A percentile compares a stretch with the other conserved stretches of the same genome.
Evolutionary conservation across 2,113 vertebrate species (phyloP).

Genomic region (Eretmochelys imbricata): DNA sequence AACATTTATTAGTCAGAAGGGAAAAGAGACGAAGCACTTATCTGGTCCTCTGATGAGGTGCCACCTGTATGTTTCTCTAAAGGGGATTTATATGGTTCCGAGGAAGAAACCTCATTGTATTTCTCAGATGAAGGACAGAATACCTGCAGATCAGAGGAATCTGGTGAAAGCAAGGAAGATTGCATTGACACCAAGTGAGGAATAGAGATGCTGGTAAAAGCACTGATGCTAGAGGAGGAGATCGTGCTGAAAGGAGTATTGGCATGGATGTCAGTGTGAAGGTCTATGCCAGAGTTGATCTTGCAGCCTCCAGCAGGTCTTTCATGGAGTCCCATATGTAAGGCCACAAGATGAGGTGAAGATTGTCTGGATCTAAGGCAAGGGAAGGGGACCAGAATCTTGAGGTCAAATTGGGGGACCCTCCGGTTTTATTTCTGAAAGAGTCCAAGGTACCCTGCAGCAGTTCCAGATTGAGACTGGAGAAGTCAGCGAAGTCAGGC

Average conservation of each 20-base stretch:
- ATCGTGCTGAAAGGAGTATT: neutral
- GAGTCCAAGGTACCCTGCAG: neutral
- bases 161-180: too few species aligned
- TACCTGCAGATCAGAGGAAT: neutral
- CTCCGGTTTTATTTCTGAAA: neutral
- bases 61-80: neutral
- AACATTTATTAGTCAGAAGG: neutral
- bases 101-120: neutral
- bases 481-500: neutral
- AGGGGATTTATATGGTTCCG: neutral
- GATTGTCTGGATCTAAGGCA: too few species aligned
- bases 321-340: neutral
- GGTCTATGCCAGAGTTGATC: neutral
- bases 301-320: accelerated
- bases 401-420: neutral
- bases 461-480: neutral
- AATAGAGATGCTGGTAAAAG: neutral
- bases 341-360: neutral
- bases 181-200: too few species aligned
- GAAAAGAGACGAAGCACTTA: too few species aligned
- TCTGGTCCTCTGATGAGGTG: too few species aligned
- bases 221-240: neutral
- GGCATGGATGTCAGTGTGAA: neutral
- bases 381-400: neutral
- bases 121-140: neutral